These are phyloP conservation scores for Trissonchulus latispiculum DNA, from an alignment of 2,888 invertebrate genomes.

Conservation along the genomic window DNA sequence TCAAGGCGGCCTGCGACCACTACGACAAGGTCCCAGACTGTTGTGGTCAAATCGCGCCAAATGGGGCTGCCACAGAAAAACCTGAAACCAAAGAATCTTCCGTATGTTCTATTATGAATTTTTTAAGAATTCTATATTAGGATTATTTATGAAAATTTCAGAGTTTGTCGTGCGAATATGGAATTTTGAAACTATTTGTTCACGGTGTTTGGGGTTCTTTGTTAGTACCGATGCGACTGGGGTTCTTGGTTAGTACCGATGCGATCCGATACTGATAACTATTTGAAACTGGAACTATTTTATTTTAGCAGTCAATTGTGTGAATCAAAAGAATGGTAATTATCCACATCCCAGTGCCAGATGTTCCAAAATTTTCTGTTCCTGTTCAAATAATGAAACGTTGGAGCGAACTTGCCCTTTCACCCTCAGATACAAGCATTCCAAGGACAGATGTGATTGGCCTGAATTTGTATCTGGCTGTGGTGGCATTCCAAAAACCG, in stretches of 20 bases:
- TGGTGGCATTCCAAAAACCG: background rate
- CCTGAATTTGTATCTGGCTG: background rate
- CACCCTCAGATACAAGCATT: slow-evolving; percentile 1
- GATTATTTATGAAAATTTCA: too few relatives aligned
- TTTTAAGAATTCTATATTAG: too few relatives aligned
- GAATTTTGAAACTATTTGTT: too few relatives aligned
- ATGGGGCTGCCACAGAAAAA: background rate
- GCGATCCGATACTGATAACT: too few relatives aligned
- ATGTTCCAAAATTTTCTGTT: background rate
- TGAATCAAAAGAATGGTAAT: background rate
- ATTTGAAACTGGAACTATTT: too few relatives aligned
- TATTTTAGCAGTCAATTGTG: slow-evolving; percentile 11
- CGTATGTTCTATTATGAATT: too few relatives aligned
- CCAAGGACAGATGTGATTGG: slow-evolving; percentile 8
- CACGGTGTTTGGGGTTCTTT: too few relatives aligned
- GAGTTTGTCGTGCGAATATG: too few relatives aligned
- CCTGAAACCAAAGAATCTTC: too few relatives aligned
- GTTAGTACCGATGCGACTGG: too few relatives aligned
- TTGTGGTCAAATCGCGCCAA: background rate
- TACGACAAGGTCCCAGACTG: slow-evolving; percentile 4
- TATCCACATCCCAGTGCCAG: slow-evolving; percentile 6
- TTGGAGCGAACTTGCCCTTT: slow-evolving; percentile 15
- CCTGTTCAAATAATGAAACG: slow-evolving; percentile 5
- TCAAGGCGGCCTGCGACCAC: slow-evolving; percentile 15
- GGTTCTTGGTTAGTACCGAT: too few relatives aligned